Percentiles rank a stretch among this genome's conserved stretches.
These are phyloP conservation scores for Spilarctia lutea DNA, from an alignment of 2,888 invertebrate species.

Conservation along the genomic window DNA sequence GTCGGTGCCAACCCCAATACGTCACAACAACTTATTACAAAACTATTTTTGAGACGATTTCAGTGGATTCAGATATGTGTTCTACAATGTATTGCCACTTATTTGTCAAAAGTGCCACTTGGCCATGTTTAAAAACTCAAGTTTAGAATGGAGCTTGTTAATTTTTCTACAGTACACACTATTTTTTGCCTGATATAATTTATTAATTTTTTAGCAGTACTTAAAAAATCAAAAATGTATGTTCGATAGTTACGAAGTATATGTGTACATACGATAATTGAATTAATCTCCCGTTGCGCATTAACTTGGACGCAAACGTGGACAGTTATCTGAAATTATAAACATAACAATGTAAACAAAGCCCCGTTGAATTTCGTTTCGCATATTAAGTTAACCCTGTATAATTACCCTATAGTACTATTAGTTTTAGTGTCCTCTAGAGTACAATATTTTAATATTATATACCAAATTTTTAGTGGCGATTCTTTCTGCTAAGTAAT, in stretches of 20 bases:
- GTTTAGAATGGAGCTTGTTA: too few species aligned
- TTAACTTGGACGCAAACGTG: constrained; percentile 2
- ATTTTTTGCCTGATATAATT: too few species aligned
- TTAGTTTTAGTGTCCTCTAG: not conserved
- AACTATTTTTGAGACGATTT: too few species aligned
- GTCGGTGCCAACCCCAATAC: too few species aligned
- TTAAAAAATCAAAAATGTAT: not conserved
- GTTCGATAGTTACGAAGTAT: not conserved
- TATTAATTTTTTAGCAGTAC: not conserved
- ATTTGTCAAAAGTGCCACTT: too few species aligned
- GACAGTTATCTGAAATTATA: not conserved
- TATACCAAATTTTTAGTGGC: not conserved
- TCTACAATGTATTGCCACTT: too few species aligned
- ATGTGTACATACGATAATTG: not conserved
- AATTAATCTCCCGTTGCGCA: not conserved
- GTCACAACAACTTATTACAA: too few species aligned
- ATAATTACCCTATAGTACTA: not conserved
- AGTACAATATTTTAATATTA: not conserved
- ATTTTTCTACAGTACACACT: too few species aligned
- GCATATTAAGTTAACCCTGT: constrained; percentile 6
- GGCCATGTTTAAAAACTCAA: too few species aligned
- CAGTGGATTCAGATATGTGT: too few species aligned
- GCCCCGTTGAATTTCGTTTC: constrained; percentile 4
- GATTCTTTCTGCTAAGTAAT: not conserved
- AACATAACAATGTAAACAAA: constrained; percentile 8